A percentile compares a stretch with the other conserved stretches of the same genome.
Conservation (phyloP, 2,888 invertebrate species). For the Craniophora ligustri region DNA sequence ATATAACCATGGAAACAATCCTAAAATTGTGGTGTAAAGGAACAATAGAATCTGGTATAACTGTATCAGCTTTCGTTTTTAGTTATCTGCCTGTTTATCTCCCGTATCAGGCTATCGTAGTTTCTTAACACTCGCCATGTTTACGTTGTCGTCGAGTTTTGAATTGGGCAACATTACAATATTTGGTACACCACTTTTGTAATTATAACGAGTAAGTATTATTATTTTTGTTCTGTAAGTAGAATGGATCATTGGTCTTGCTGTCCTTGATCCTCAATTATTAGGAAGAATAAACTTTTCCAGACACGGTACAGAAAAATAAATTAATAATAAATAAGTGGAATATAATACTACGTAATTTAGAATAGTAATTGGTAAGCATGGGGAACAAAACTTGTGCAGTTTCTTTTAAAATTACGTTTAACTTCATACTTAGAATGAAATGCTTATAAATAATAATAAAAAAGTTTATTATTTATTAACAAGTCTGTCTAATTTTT, state of each 20-base stretch:
- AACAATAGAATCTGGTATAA: slow-evolving; percentile 16
- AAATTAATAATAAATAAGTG: too few species aligned
- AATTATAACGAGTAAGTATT: slow-evolving; percentile 18
- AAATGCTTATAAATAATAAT: too few species aligned
- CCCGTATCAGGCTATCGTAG: slow-evolving; percentile 66
- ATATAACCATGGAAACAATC: neutral
- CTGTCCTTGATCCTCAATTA: too few species aligned
- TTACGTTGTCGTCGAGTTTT: slow-evolving; percentile 59
- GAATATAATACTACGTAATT: too few species aligned
- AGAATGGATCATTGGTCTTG: too few species aligned
- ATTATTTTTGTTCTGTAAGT: too few species aligned
- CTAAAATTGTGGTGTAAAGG: slow-evolving; percentile 16
- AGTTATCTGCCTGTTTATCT: slow-evolving; percentile 64
- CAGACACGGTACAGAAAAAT: too few species aligned
- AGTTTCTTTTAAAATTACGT: too few species aligned
- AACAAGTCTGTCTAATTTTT: slow-evolving; percentile 18
- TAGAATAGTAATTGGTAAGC: too few species aligned
- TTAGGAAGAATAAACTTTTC: too few species aligned
- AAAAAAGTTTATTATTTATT: neutral
- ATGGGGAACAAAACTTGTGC: too few species aligned
- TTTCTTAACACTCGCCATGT: slow-evolving; percentile 64
- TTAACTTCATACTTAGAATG: too few species aligned
- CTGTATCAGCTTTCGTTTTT: slow-evolving; percentile 43
- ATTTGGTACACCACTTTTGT: slow-evolving; percentile 54
- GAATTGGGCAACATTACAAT: slow-evolving; percentile 75